phyloP scores from a whole-genome alignment of 1,140 invertebrate genomes.

The Cyphomyrmex costatus region DNA sequence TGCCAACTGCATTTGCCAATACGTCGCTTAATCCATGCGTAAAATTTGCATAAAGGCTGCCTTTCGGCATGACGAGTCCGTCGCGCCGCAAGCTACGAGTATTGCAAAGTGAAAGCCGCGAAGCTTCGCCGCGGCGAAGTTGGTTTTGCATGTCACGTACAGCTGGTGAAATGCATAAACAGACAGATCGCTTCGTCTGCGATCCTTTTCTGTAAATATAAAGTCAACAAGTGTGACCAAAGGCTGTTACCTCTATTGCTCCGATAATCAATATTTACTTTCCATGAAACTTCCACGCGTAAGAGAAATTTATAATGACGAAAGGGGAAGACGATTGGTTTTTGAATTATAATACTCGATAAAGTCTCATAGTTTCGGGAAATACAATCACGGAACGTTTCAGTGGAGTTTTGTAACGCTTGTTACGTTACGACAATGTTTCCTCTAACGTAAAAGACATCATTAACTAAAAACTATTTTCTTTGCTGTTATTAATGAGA shows the following conservation, averaged over 20 bases:
- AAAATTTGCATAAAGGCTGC: slow-evolving; percentile 49
- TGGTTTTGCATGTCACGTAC: slow-evolving; percentile 35
- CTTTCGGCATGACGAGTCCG: not conserved
- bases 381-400: not conserved
- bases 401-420: not conserved
- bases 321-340: no score
- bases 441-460: not conserved
- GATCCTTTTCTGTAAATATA: not conserved
- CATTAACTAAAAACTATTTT: no score
- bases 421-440: no score
- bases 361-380: not conserved
- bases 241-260: not conserved
- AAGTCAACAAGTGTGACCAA: not conserved
- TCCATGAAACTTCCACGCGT: not conserved
- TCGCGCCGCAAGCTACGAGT: slow-evolving; percentile 33
- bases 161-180: slow-evolving; percentile 34
- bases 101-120: slow-evolving; percentile 44
- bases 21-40: slow-evolving; percentile 20
- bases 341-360: not conserved
- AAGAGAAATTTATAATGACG: not conserved
- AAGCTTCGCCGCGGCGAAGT: slow-evolving; percentile 53
- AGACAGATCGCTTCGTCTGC: not conserved
- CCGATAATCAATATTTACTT: not conserved
- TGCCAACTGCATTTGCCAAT: slow-evolving; percentile 32
- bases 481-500: no score